Conservation (phyloP, 2,888 invertebrate genomes). For the Zeuzera pyrina region DNA sequence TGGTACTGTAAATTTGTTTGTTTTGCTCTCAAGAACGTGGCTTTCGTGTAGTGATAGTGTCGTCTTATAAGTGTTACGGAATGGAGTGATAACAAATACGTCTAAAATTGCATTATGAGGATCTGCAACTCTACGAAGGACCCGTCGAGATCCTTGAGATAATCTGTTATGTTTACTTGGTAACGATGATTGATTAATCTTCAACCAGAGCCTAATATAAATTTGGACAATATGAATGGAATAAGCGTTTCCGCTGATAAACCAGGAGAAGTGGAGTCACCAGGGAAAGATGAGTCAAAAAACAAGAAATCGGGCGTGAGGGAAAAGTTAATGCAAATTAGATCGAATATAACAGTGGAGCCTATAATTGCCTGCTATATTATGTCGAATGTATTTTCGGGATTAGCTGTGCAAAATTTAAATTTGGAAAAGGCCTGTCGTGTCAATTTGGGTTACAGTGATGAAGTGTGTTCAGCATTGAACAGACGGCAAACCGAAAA, state of each 20-base stretch:
- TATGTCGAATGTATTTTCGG: conserved; percentile 79
- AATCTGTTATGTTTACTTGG: conserved; percentile 1
- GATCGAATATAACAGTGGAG: conserved; percentile 77
- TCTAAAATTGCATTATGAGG: background rate
- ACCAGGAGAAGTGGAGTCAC: conserved; percentile 30
- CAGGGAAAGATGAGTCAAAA: conserved; percentile 37
- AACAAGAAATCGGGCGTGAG: conserved; percentile 37
- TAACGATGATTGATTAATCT: conserved; percentile 35
- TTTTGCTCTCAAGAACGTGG: too few relatives aligned
- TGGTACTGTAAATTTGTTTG: too few relatives aligned
- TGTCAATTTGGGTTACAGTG: conserved; percentile 83
- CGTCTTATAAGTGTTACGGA: too few relatives aligned
- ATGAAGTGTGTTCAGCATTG: conserved; percentile 82
- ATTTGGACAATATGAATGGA: conserved; percentile 51
- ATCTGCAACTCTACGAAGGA: background rate
- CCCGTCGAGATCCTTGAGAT: background rate
- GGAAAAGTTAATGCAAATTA: conserved; percentile 64
- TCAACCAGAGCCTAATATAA: background rate
- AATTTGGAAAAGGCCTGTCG: conserved; percentile 90
- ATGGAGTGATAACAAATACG: too few relatives aligned
- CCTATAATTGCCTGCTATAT: conserved; percentile 79
- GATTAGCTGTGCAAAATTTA: conserved; percentile 86
- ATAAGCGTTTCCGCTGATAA: conserved; percentile 47
- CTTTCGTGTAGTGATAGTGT: background rate
- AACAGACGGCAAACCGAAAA: conserved; percentile 81